Percentiles rank a stretch among this genome's conserved stretches.
These are phyloP conservation scores for Hydrozoanthus gracilis DNA, from an alignment of 92 coral and sea anemone genomes.

Conservation along the genomic window DNA sequence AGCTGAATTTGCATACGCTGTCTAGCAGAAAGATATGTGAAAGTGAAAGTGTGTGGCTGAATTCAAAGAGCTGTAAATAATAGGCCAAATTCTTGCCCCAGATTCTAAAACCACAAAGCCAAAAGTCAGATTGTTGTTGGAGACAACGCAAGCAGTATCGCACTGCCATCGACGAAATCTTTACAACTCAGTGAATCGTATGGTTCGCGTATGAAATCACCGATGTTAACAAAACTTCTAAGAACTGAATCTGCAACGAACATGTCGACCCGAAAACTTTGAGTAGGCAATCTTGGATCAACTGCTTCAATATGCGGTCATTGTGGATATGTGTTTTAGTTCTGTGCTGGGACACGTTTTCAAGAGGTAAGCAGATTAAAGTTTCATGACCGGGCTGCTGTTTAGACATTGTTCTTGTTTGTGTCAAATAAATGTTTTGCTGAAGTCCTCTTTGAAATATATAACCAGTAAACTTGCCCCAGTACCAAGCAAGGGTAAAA, in stretches of 20 bases:
- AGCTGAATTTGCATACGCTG: constrained; percentile 30
- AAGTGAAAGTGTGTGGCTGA: not conserved
- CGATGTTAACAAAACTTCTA: not conserved
- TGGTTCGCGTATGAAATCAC: not conserved
- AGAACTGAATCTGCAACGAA: not conserved
- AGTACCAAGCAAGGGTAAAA: not conserved
- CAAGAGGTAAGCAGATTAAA: constrained; percentile 20
- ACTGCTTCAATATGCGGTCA: constrained; percentile 7
- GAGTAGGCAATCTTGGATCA: not conserved
- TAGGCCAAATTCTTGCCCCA: not conserved
- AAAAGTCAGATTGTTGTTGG: not conserved
- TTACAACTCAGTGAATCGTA: not conserved
- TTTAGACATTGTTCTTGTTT: not conserved
- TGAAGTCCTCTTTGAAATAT: not conserved
- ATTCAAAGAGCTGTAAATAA: not conserved
- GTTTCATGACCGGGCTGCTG: not conserved
- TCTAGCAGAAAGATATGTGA: constrained; percentile 35
- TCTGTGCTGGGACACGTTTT: not conserved
- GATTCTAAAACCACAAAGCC: not conserved
- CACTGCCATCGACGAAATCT: not conserved
- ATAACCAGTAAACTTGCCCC: not conserved
- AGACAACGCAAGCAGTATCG: not conserved
- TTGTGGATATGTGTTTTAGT: constrained; percentile 10
- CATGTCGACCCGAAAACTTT: not conserved
- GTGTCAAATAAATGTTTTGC: not conserved